Conservation (phyloP, 2,888 invertebrate species). For the Boloria selene region DNA sequence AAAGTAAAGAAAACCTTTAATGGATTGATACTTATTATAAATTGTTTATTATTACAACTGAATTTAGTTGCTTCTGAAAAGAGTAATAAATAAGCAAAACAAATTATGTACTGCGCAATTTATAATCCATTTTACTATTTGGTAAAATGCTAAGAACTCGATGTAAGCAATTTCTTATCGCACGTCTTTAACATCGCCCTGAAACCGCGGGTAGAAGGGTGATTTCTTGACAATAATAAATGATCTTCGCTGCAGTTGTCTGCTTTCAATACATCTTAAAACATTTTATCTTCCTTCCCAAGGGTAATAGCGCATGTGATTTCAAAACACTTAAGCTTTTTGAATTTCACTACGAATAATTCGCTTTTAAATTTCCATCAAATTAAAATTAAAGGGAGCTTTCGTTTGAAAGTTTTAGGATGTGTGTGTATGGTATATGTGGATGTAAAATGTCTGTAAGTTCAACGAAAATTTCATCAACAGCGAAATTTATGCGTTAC, state of each 20-base stretch:
- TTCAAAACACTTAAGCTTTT: constrained; percentile 3
- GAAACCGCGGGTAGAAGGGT: neutral
- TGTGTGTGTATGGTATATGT: too few relatives aligned
- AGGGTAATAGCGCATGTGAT: constrained; percentile 9
- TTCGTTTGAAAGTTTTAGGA: too few relatives aligned
- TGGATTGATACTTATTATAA: too few relatives aligned
- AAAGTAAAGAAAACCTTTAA: too few relatives aligned
- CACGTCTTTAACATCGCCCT: neutral
- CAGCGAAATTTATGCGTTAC: too few relatives aligned
- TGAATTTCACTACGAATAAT: too few relatives aligned
- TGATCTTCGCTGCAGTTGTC: constrained; percentile 19
- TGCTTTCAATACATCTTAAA: constrained; percentile 22
- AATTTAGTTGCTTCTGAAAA: neutral
- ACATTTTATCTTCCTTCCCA: constrained; percentile 15
- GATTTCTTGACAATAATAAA: constrained; percentile 24
- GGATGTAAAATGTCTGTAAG: too few relatives aligned
- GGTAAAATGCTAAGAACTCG: neutral
- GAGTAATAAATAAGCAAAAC: neutral
- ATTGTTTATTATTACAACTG: too few relatives aligned
- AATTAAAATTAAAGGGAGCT: too few relatives aligned
- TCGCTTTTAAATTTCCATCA: too few relatives aligned
- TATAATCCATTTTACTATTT: neutral
- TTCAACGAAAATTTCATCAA: too few relatives aligned
- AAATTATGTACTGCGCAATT: neutral
- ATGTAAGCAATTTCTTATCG: constrained; percentile 5